A percentile compares a stretch with the other conserved stretches of the same genome.
Conservation (phyloP, 1,140 invertebrate genomes). For the Trissolcus basalis region DNA sequence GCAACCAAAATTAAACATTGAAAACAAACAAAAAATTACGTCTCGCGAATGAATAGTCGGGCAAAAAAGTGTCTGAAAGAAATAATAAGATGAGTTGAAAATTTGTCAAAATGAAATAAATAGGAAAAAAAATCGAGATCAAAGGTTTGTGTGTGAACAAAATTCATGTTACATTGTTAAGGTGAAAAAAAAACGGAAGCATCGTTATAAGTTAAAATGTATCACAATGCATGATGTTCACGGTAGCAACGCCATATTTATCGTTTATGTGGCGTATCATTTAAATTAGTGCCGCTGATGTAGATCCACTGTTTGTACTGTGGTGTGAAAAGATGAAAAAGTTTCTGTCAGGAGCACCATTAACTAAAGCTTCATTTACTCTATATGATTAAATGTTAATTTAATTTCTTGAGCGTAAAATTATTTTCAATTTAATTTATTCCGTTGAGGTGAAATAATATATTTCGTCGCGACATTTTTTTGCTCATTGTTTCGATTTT, state of each 20-base stretch:
- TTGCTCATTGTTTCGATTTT: too few relatives aligned
- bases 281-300: conserved; percentile 65
- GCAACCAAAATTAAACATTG: too few relatives aligned
- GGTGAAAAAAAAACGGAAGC: conserved; percentile 37
- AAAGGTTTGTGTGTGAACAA: too few relatives aligned
- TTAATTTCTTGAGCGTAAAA: conserved; percentile 60
- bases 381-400: conserved; percentile 58
- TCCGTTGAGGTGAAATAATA: conserved; percentile 2
- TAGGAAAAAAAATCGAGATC: too few relatives aligned
- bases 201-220: conserved; percentile 49
- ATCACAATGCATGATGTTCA: conserved; percentile 59
- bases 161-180: too few relatives aligned
- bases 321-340: conserved; percentile 59
- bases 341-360: conserved; percentile 55
- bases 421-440: conserved; percentile 51
- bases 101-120: too few relatives aligned
- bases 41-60: too few relatives aligned
- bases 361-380: conserved; percentile 58
- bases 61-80: too few relatives aligned
- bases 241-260: conserved; percentile 62
- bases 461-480: too few relatives aligned
- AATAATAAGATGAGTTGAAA: too few relatives aligned
- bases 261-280: conserved; percentile 64
- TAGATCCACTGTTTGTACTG: conserved; percentile 65
- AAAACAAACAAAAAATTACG: too few relatives aligned